A percentile compares a stretch with the other conserved stretches of the same genome.
Conservation (phyloP, 1,140 invertebrate species). For the Lasioglossum albipes region DNA sequence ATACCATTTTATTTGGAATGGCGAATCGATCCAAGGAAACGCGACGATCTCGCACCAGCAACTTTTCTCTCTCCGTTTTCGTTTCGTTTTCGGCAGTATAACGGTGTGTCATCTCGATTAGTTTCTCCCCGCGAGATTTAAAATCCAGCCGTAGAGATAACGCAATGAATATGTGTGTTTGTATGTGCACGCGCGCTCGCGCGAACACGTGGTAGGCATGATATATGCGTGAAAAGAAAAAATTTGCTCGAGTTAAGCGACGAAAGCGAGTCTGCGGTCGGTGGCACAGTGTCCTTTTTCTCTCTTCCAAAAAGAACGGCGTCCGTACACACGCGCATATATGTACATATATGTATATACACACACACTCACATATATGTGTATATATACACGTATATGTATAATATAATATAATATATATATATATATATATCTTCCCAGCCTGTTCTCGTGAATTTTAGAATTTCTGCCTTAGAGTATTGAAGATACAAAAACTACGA, state of each 20-base stretch:
- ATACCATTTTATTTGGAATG: neutral
- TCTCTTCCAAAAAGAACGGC: neutral
- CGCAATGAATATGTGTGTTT: neutral
- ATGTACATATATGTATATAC: neutral
- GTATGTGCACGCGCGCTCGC: too few relatives aligned
- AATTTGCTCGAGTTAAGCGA: neutral
- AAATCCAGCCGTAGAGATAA: conserved; percentile 26
- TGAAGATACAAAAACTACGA: conserved; percentile 80
- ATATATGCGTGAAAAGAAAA: conserved; percentile 23
- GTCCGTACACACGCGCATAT: conserved; percentile 19
- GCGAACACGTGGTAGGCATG: conserved; percentile 18
- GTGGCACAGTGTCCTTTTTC: neutral
- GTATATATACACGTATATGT: conserved; percentile 15
- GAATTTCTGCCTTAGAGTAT: conserved; percentile 78
- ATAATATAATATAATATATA: neutral
- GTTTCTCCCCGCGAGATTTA: neutral
- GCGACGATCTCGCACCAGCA: neutral
- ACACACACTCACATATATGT: conserved; percentile 4
- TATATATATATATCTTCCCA: conserved; percentile 21
- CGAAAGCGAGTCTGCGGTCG: conserved; percentile 5
- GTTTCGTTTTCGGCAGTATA: conserved; percentile 26
- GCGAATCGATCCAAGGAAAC: neutral
- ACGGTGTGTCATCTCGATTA: conserved; percentile 15
- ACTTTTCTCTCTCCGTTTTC: neutral
- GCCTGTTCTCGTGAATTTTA: conserved; percentile 67